Evolutionary conservation across 35 echinoderm and acorn worm genomes (phyloP), one percentile per base, ranked within the genome.

Genomic region (Diadema setosum): DNA sequence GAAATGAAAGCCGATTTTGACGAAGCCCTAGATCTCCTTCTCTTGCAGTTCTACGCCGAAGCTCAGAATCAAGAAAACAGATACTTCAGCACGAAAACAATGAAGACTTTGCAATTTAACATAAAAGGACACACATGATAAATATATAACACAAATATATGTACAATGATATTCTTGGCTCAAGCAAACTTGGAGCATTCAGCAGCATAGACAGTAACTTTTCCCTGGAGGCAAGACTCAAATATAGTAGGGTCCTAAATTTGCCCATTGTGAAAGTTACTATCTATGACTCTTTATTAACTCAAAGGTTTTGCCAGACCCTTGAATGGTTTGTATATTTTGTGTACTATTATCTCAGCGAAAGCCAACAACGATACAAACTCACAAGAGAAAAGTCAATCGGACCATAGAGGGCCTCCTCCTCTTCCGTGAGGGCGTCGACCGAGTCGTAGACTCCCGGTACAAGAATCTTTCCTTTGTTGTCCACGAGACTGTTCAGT

Each of bases 341-440:
- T 55, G 14, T 55, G 14, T 16, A 55, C 12, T 16, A n/a, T 55
- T 55, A 55, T 55, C 12, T 16, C 49, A 55, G 49, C 49, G 21
- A 55, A 55, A 55, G 14, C 49, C 12, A 55, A 12, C 21, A 16
- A 16, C 49, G 12, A 67, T 67, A 18, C 27, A 20, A 46, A 58
- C 81, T 89, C 87, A 94, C 96, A 88, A 94, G 17, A 56, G 87
- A 83, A 88, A 98, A 98, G 55, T 98, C 96, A 61, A 98, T 98
- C 14, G 35, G 42, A 27, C 73, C 81, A 83, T 98, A 98, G 15
- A 94, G 61, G 24, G 27, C 84, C 31, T 80, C 84, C 67, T 98
- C 96, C 65, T 98, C 96, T 20, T 58, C 45, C 4, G 88, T 94
- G 8, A 98, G 41, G 36, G 69, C 57, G 2, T 46, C 92, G 5